phyloP scores from a whole-genome alignment of 2,888 invertebrate genomes.

The Drosophila histrio region DNA sequence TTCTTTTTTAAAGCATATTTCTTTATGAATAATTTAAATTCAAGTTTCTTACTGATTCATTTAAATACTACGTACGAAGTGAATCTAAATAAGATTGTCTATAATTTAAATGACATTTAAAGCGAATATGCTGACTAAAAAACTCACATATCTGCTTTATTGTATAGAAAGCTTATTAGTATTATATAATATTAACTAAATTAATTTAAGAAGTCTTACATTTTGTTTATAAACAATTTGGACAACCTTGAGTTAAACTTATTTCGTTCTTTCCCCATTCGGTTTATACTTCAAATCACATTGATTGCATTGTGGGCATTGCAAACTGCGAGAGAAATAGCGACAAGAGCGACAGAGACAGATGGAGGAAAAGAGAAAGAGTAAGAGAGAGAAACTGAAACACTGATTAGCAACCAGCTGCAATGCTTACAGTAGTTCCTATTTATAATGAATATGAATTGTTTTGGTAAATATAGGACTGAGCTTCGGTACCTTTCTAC shows the following conservation, averaged over 20 bases:
- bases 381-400: neutral
- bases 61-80: too few relatives aligned
- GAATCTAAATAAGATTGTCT: too few relatives aligned
- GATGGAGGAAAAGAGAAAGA: neutral
- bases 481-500: neutral
- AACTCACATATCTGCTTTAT: too few relatives aligned
- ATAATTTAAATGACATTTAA: too few relatives aligned
- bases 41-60: too few relatives aligned
- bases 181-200: too few relatives aligned
- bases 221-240: neutral
- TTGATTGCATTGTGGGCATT: constrained; percentile 3
- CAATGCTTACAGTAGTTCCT: neutral
- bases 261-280: constrained; percentile 1
- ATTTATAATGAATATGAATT: neutral
- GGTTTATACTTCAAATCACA: neutral
- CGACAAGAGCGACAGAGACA: neutral
- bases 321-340: neutral
- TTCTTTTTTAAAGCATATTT: too few relatives aligned
- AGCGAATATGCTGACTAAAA: too few relatives aligned
- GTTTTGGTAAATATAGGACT: neutral
- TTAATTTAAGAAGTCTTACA: too few relatives aligned
- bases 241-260: constrained; percentile 5
- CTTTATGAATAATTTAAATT: too few relatives aligned
- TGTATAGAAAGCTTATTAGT: too few relatives aligned
- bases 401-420: neutral